A percentile compares a stretch with the other conserved stretches of the same genome.
Conservation (phyloP, 2,797 vertebrate species). For the Megaceryle alcyon region DNA sequence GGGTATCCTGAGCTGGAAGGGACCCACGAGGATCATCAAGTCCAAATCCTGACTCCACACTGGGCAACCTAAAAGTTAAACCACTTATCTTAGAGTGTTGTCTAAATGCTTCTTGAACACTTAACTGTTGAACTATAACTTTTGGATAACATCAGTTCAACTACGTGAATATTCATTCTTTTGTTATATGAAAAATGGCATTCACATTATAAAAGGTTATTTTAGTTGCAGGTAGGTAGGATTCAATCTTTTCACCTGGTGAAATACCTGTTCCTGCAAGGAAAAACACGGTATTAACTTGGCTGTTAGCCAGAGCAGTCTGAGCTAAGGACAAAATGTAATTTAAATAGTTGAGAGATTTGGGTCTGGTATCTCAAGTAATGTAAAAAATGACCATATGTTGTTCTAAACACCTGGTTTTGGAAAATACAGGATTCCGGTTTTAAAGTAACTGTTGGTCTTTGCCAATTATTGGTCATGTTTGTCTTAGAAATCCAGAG, state of each 20-base stretch:
- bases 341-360: not conserved
- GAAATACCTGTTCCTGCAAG: not conserved
- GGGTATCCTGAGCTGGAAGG: not conserved
- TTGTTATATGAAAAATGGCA: not conserved
- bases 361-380: not conserved
- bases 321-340: not conserved
- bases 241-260: not conserved
- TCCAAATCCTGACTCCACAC: not conserved
- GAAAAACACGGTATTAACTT: not conserved
- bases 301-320: not conserved
- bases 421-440: not conserved
- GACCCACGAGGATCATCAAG: not conserved
- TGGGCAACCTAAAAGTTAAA: not conserved
- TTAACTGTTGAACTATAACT: not conserved
- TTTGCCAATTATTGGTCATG: constrained; percentile 40
- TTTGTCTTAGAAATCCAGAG: constrained; percentile 73
- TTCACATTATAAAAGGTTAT: not conserved
- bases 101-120: not conserved
- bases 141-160: not conserved
- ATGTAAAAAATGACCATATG: not conserved
- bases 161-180: not conserved
- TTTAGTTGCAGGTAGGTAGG: not conserved
- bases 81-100: accelerated
- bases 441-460: constrained; percentile 11
- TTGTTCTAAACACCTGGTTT: not conserved